Percentiles rank a stretch among this genome's conserved stretches.
Evolutionary conservation across 1,140 invertebrate genomes (phyloP).

Genomic region (Panagrolaimus sp.): DNA sequence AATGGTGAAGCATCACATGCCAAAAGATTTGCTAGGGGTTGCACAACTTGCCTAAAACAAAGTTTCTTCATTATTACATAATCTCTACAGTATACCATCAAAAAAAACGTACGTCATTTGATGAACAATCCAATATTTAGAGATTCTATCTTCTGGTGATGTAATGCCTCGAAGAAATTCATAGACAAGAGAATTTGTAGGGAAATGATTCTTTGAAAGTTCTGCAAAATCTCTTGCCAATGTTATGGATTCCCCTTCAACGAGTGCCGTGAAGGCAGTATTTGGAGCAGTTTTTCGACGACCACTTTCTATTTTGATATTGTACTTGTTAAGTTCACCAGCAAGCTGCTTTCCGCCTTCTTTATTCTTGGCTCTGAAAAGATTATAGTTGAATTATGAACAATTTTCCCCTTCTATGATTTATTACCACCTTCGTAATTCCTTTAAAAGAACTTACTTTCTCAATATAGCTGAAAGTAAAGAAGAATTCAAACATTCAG

Average conservation of each 20-base stretch:
- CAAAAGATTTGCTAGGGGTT: background rate
- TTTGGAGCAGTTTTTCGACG: background rate
- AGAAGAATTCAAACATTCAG: background rate
- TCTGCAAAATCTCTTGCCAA: background rate
- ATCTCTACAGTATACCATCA: background rate
- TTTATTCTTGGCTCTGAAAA: slow-evolving; percentile 10
- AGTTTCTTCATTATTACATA: too few species aligned
- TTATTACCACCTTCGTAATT: too few species aligned
- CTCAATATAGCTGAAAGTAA: background rate
- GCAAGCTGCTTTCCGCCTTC: background rate
- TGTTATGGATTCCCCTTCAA: background rate
- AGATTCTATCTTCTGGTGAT: background rate
- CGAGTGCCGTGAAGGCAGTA: background rate
- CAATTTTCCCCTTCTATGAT: too few species aligned
- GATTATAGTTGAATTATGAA: background rate
- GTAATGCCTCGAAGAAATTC: background rate
- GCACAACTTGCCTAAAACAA: background rate
- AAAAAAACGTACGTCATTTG: background rate
- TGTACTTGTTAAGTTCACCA: background rate
- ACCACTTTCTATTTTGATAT: background rate
- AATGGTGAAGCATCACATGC: background rate
- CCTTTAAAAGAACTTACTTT: background rate
- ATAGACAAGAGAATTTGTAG: background rate
- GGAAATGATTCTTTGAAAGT: background rate
- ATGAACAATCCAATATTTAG: background rate